phyloP scores from a whole-genome alignment of 2,888 invertebrate genomes.

The Vandiemenella viatica region DNA sequence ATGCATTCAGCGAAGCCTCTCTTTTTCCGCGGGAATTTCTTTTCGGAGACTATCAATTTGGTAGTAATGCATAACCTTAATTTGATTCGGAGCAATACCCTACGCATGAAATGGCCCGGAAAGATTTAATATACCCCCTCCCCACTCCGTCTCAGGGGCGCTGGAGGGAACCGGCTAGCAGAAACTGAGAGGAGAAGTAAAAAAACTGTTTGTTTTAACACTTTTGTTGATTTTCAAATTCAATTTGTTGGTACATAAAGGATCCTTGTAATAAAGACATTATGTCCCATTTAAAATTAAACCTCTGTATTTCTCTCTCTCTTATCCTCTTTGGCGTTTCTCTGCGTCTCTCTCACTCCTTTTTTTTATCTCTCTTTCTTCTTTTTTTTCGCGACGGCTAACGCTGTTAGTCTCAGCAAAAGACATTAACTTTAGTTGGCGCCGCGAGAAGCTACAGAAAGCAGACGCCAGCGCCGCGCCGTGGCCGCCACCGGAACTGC shows the following conservation, averaged over 20 bases:
- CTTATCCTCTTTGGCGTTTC: not conserved
- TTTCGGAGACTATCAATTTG: not conserved
- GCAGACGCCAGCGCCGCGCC: not conserved
- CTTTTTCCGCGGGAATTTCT: not conserved
- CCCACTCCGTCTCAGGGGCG: not conserved
- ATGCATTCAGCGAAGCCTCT: too few relatives aligned
- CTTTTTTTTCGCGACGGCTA: not conserved
- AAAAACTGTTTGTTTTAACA: not conserved
- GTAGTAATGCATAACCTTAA: not conserved
- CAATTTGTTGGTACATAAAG: slow-evolving; percentile 1
- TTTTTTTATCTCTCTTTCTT: not conserved
- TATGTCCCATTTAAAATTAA: slow-evolving; percentile 3
- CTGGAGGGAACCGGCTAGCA: not conserved
- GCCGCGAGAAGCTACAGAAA: not conserved
- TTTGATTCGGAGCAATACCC: not conserved
- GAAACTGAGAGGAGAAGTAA: not conserved
- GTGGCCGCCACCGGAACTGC: not conserved
- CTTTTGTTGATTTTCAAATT: slow-evolving; percentile 1
- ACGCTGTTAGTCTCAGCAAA: not conserved
- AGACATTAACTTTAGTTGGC: too few relatives aligned
- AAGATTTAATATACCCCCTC: not conserved
- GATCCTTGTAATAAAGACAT: slow-evolving; percentile 3
- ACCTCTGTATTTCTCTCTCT: not conserved
- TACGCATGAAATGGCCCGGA: not conserved
- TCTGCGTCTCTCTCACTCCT: not conserved